Base-by-base conservation (phyloP, 2,888 invertebrate genomes). In the Andricus curvator region DNA sequence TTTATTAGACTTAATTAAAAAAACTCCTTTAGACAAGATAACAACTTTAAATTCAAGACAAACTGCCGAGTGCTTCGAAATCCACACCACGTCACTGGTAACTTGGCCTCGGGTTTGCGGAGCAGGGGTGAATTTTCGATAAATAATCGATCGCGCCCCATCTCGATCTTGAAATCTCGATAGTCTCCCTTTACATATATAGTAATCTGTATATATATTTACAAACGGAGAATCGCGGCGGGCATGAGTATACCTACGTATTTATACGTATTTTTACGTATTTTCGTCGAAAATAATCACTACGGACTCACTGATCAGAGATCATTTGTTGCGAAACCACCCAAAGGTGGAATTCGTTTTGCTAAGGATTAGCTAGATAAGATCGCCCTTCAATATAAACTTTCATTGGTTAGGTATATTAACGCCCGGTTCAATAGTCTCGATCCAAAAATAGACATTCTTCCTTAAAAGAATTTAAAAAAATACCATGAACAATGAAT, bases 91-190 rank as follows among this genome's bases (percentile, higher is more conserved):
- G 62, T 86, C 86, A 86, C 86, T 91, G 91, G 91, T 92, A 91
- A 91, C 91, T 91, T 90, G 88, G 88, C 90, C 89, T 90, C 90
- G 88, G 86, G 86, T 89, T 88, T 88, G 88, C 89, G 89, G 88
- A 89, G 89, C 89, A 89, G 88, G 87, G 86, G 85, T 86, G 85
- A 88, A 87, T 87, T 88, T 87, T 85, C 65, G 65, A 77, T 78
- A 70, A 74, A 44, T 44, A 76, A 65, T 51, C 56, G 64, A 79
- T 70, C 60, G 60, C 67, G 33, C 67, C 66, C 48, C 65, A 78
- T 44, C 64, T 78, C 25, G 25, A 41, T 37, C 74, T 15, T 37
- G 41, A 67, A 9, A 67, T 67, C 44, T 70, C 51, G 78, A 81
- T 48, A 22, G 64, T 79, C 60, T 65, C 11, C 13, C 78, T 62